phyloP scores from a whole-genome alignment of 1,140 invertebrate species.

The Penaeus vannamei region DNA sequence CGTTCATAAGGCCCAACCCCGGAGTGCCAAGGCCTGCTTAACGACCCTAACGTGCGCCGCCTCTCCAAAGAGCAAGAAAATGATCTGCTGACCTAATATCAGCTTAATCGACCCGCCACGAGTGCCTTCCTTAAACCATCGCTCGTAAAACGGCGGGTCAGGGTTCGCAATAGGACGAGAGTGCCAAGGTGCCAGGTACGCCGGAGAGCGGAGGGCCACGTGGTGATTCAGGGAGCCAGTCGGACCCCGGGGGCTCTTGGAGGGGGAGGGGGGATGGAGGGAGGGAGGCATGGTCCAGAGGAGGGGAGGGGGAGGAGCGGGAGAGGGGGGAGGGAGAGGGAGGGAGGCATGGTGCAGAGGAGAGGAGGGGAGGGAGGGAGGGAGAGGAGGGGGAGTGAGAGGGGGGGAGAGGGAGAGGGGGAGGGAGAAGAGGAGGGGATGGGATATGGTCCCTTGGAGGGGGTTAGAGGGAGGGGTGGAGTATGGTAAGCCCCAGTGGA shows the following conservation, averaged over 20 bases:
- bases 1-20: too few relatives aligned
- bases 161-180: too few relatives aligned
- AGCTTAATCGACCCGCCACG: too few relatives aligned
- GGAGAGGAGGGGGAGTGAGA: background rate
- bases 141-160: too few relatives aligned
- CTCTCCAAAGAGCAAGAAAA: too few relatives aligned
- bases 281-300: background rate
- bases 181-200: background rate
- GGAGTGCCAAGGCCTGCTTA: too few relatives aligned
- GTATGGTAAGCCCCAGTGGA: background rate
- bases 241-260: too few relatives aligned
- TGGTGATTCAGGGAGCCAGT: background rate
- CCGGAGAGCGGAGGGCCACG: background rate
- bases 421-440: background rate
- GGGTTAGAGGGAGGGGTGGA: conserved; percentile 1
- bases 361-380: background rate
- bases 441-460: too few relatives aligned
- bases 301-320: background rate
- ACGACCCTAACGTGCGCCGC: too few relatives aligned
- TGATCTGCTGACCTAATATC: too few relatives aligned
- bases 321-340: background rate
- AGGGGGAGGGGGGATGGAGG: background rate
- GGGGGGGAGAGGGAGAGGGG: background rate
- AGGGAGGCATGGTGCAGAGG: background rate
- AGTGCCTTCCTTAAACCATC: too few relatives aligned